These are phyloP conservation scores for Chauna torquata DNA, from an alignment of 2,113 vertebrate species.

Conservation along the genomic window DNA sequence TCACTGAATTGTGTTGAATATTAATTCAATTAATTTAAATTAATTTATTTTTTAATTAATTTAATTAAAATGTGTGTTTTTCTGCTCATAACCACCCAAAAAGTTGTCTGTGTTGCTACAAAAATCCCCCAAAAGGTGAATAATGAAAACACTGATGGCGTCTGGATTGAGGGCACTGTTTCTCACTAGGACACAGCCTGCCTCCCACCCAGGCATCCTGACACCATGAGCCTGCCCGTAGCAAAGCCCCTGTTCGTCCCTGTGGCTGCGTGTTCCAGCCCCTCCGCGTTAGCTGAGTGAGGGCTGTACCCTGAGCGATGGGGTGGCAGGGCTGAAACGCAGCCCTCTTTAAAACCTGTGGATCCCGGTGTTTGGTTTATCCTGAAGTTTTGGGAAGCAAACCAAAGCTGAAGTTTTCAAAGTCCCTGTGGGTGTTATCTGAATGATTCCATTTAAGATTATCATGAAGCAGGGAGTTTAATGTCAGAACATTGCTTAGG, in stretches of 20 bases:
- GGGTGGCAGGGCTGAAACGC: neutral
- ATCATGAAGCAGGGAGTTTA: neutral
- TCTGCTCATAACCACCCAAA: neutral
- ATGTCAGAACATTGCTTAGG: neutral
- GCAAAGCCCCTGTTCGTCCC: neutral
- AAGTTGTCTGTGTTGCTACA: neutral
- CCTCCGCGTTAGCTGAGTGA: neutral
- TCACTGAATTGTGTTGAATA: neutral
- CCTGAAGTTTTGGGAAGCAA: neutral
- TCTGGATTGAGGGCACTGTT: neutral
- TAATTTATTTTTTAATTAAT: too few relatives aligned
- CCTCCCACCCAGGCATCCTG: neutral
- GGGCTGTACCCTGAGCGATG: neutral
- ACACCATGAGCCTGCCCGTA: fast-evolving
- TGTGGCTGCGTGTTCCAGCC: neutral
- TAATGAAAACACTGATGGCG: neutral
- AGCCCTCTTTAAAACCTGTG: neutral
- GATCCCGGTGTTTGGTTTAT: neutral
- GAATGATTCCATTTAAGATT: neutral
- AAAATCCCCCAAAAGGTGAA: neutral
- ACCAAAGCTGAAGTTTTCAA: neutral
- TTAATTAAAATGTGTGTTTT: neutral
- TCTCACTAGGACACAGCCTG: neutral
- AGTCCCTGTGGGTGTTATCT: neutral
- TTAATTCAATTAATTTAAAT: too few relatives aligned